Evolutionary conservation across 2,113 vertebrate species (phyloP), one percentile per base, ranked within the genome.

Genomic region (Raja brachyura): DNA sequence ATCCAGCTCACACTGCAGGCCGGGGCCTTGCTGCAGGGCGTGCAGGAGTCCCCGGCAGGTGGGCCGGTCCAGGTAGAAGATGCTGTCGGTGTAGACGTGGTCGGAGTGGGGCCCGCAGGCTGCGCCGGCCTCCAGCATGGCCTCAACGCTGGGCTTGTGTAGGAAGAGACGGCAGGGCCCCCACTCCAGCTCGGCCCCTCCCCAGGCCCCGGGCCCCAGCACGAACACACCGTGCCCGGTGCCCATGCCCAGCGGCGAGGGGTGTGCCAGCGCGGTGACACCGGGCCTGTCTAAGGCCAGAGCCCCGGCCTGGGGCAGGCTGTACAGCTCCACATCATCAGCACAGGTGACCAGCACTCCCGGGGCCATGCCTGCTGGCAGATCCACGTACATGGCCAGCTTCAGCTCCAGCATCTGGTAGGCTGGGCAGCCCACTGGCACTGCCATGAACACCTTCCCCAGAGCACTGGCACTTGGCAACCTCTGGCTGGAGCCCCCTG

Each of bases 391-490:
- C 96, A 98, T 97, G 94, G 98, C 97, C 77, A 99, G 95, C 93
- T 99, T 99, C 93, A 99, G 96, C 93, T 99, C 98, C 94, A 99
- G 88, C 98, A 99, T 99, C 96, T 99, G 98, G 94, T 95, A 98
- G 79, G 97, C 9, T 0, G 98, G 98, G 0, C 97, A 94, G 0
- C 98, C 98, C 7, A 98, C 74, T 0, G 99, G 98, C 93, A 99
- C 48, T 4, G 98, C 96, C 0, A 96, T 97, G 94, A 99, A 98
- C 94, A 99, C 97, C 96, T 99, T 99, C 2, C 99, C 98, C 94
- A 99, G 95, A 8, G 98, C 98, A 16, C 98, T 99, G 2, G 98
- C 97, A 88, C 94, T 98, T 54, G 98, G 98, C 93, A 99, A 96
- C 31, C 99, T 98, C 93, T 99, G 98, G 94, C 99, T 99, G 94